Evolutionary conservation across 2,797 vertebrate species (phyloP), one percentile per base, ranked within the genome.

Genomic region (Rhynchonycteris naso): DNA sequence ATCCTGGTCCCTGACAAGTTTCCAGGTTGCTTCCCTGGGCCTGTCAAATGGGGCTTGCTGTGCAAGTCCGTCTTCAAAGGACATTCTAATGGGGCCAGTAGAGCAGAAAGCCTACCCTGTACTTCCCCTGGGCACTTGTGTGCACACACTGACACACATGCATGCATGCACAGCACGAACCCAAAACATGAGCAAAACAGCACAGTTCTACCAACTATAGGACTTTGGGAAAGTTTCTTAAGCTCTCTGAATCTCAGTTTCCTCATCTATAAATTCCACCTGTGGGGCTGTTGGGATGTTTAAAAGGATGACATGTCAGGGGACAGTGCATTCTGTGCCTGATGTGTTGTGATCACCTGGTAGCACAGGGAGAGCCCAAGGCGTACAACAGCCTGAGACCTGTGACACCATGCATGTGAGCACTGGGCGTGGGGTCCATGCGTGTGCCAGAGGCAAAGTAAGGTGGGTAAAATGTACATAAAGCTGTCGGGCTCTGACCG

Each of bases 111-210:
- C 30, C 6, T 43, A 24, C 8, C 11, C 33, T 12, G 3, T 6
- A 30, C 22, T 3, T 68, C 28, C 21, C 52, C 18, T 8, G 4
- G 3, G 35, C 35, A n/a, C 21, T 15, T 22, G 15, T 0, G 0
- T n/a, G 18, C 30, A 56, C 71, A 43, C 19, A 47, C 80, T 76
- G 26, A 2, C 9, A 0, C 13, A 38, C 30, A 58, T 5, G 24
- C 19, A 35, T 15, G 15, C 15, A 7, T 33, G 2, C 54, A 43
- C 43, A 43, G 43, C 65, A 30, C 22, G 59, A 72, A 24, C 21
- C 28, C 76, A 22, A 90, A 69, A 54, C 56, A 22, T 24, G 50
- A 15, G 74, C 6, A 18, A n/a, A 33, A 24, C 74, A 76, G 74
- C 71, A 2, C 26, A 74, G 74, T 50, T 56, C 74, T 33, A 11